These are phyloP conservation scores for Rhagonycha lutea DNA, from an alignment of 2,888 invertebrate genomes.

Conservation along the genomic window DNA sequence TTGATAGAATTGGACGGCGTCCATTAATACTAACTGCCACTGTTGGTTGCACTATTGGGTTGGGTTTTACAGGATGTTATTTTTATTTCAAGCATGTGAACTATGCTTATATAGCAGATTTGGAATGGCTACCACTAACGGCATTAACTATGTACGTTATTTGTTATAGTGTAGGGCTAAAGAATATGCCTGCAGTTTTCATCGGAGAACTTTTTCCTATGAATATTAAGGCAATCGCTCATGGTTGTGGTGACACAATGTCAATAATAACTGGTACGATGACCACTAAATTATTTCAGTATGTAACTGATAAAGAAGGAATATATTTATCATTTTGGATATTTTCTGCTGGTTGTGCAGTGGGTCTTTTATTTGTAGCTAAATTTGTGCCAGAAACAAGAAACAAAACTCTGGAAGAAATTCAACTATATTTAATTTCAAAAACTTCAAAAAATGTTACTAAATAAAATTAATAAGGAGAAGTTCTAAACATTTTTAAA, in stretches of 20 bases:
- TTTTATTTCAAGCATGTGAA: constrained; percentile 55
- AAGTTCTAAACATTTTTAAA: not conserved
- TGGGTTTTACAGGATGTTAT: constrained; percentile 53
- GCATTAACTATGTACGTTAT: constrained; percentile 58
- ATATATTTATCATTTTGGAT: constrained; percentile 69
- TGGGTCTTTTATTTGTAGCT: constrained; percentile 65
- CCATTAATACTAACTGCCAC: constrained; percentile 64
- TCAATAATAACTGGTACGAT: constrained; percentile 57
- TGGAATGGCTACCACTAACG: constrained; percentile 57
- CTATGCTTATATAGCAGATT: constrained; percentile 44
- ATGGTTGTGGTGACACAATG: constrained; percentile 60
- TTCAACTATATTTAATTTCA: constrained; percentile 57
- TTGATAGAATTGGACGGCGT: constrained; percentile 68
- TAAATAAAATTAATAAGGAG: not conserved
- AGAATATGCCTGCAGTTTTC: constrained; percentile 58
- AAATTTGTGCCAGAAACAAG: constrained; percentile 70
- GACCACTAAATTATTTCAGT: constrained; percentile 57
- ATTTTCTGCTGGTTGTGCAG: constrained; percentile 63
- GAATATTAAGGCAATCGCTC: constrained; percentile 61
- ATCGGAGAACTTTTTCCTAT: constrained; percentile 61
- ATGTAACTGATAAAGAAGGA: constrained; percentile 61
- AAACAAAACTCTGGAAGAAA: constrained; percentile 69
- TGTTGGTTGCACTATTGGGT: constrained; percentile 51
- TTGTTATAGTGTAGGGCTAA: constrained; percentile 58
- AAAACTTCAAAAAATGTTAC: not conserved